Base-by-base conservation (phyloP, 2,888 invertebrate species). In the Ormyrus pomaceus region DNA sequence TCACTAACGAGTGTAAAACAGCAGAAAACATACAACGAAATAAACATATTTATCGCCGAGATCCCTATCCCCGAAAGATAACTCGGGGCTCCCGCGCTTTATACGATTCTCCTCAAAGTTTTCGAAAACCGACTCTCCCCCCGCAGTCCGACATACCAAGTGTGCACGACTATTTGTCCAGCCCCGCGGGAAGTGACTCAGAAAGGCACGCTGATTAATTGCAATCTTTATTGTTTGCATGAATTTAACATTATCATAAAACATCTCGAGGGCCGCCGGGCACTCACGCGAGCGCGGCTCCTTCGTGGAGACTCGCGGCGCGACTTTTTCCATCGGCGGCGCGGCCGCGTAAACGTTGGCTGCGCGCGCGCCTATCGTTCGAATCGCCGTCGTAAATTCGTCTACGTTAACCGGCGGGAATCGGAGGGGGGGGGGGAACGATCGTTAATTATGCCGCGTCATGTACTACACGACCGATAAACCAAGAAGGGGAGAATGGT, bases 321-420 rank as follows among this genome's bases (percentile, higher is more conserved):
- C 50, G 6, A 6, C 8, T 45, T 55, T 68, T 50, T 53, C 10
- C 61, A 19, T 34, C 8, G 5, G 34, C 34, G 45, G n/a, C 50
- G 5, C 46, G 34, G 19, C 34, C 7, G 7, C n/a, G 45, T 34
- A 6, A 61, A 6, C 6, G 59, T 48, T 61, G 4, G 5, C 9
- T 46, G 4, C 11, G 46, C 50, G 50, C n/a, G 45, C 53, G 34
- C 46, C n/a, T 62, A 59, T 69, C 62, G 55, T 69, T 7, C 53
- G 73, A 70, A 79, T 84, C 77, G 71, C 73, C 77, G 79, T 82
- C 83, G 82, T 84, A 82, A 82, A 84, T 82, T 77, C 70, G 50
- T 79, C 75, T 65, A 68, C 64, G 72, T 68, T 34, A 82, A 62
- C 79, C 64, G 53, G 56, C 69, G 64, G 70, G 64, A 77, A 55